These are phyloP conservation scores for Leucosticte australis DNA, from an alignment of 2,113 vertebrate genomes.

Conservation along the genomic window DNA sequence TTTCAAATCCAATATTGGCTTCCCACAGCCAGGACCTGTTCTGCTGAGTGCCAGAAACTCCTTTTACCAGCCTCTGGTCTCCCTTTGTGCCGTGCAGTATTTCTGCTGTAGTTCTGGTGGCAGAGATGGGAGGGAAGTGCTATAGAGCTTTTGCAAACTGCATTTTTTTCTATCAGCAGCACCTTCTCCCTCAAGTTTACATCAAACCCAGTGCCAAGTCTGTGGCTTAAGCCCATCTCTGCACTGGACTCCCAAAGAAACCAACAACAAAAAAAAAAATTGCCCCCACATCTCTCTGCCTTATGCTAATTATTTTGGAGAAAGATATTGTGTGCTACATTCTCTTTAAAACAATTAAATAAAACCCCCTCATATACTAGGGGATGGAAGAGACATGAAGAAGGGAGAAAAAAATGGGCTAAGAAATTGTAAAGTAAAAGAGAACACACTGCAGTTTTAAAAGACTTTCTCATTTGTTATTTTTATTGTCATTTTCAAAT, in stretches of 20 bases:
- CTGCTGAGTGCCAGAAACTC: neutral
- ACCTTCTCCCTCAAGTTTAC: neutral
- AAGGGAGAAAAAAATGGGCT: neutral
- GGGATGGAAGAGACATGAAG: neutral
- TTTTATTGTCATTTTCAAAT: neutral
- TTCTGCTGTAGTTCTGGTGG: neutral
- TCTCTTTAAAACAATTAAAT: neutral
- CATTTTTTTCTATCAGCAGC: neutral
- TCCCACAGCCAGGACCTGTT: neutral
- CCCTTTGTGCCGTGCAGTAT: neutral
- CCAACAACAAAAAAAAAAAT: neutral
- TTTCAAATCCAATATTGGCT: neutral
- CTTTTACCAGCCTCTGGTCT: neutral
- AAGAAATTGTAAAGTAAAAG: neutral
- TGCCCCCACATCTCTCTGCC: neutral
- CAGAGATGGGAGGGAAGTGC: neutral
- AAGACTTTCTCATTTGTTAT: neutral
- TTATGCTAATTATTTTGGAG: neutral
- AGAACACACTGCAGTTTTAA: neutral
- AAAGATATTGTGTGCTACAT: neutral
- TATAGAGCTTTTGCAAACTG: neutral
- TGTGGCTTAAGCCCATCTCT: neutral
- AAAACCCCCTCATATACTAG: rapidly evolving
- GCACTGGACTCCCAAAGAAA: neutral
- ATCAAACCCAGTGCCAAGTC: neutral